Evolutionary conservation across 2,888 invertebrate genomes (phyloP), one percentile per base, ranked within the genome.

Genomic region (Muschampia plurimacula): DNA sequence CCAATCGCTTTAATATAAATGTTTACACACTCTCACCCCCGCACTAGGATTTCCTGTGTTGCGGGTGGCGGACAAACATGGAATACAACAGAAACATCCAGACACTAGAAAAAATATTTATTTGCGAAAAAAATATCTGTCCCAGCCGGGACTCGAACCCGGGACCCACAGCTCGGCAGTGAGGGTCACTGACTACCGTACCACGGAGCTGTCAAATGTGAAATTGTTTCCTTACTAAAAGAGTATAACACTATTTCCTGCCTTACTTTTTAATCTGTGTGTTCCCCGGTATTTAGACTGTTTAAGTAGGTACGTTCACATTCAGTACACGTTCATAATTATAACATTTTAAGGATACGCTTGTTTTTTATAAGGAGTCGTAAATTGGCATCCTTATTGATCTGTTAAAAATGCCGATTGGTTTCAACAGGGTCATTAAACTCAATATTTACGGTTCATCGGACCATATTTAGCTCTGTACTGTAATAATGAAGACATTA

Each of bases 401-500:
- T 63, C 67, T 67, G 62, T 72, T 67, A 44, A 67, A 62, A 15
- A 44, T 55, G 55, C 55, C 67, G 62, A 72, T 72, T 36, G 62
- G 62, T 44, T 63, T 67, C 67, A 36, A 59, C 7, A 10, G 32
- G 10, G 55, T 28, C 72, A 63, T 72, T 63, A 67, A 67, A 52
- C 12, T 15, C 28, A 44, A 72, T 72, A 72, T 67, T 67, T 72
- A 72, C 67, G 67, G 41, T 72, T 62, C 32, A 72, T n/a, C 67
- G 67, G 41, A 62, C 67, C 67, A 67, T 67, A 72, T 72, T 72
- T 67, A 72, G 67, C 62, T 28, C 10, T 66, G 39, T 67, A 28
- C 62, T 62, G 62, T 41, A 67, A 67, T 66, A 72, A 72, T 72
- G 22, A 72, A 72, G 71, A 72, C 71, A 72, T 72, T 72, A 72